Percentiles rank a stretch among this genome's conserved stretches.
These are phyloP conservation scores for Lochmaea crataegi DNA, from an alignment of 2,888 invertebrate species.

Conservation along the genomic window DNA sequence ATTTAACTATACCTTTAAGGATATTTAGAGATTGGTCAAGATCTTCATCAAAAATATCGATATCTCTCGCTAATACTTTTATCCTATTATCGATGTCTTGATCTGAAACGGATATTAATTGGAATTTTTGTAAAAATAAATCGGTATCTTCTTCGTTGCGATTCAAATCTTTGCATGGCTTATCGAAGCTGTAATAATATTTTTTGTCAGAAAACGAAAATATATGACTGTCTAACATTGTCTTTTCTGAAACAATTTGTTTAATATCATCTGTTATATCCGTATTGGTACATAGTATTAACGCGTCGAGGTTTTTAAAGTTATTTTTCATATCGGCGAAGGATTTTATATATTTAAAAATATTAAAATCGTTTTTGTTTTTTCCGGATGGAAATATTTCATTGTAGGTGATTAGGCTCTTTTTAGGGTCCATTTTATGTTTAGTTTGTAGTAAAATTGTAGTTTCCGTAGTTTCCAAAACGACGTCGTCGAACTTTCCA, in stretches of 20 bases:
- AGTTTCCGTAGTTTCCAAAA: not conserved
- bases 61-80: not conserved
- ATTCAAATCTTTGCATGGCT: not conserved
- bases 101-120: not conserved
- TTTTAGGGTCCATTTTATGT: conserved; percentile 10
- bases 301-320: not conserved
- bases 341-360: not conserved
- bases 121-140: not conserved
- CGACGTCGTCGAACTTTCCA: conserved; percentile 12
- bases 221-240: not conserved
- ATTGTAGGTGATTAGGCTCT: not conserved
- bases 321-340: not conserved
- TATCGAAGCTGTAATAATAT: not conserved
- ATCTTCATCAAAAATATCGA: not conserved
- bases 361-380: conserved; percentile 1
- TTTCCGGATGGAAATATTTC: not conserved
- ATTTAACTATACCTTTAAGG: not conserved
- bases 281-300: conserved; percentile 10
- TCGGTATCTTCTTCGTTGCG: not conserved
- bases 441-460: conserved; percentile 12
- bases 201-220: not conserved
- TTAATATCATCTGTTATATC: not conserved
- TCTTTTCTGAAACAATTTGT: not conserved
- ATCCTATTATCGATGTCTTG: not conserved
- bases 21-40: not conserved